These are phyloP conservation scores for Neoscelio sp. DNA, from an alignment of 2,888 invertebrate species.

Conservation along the genomic window DNA sequence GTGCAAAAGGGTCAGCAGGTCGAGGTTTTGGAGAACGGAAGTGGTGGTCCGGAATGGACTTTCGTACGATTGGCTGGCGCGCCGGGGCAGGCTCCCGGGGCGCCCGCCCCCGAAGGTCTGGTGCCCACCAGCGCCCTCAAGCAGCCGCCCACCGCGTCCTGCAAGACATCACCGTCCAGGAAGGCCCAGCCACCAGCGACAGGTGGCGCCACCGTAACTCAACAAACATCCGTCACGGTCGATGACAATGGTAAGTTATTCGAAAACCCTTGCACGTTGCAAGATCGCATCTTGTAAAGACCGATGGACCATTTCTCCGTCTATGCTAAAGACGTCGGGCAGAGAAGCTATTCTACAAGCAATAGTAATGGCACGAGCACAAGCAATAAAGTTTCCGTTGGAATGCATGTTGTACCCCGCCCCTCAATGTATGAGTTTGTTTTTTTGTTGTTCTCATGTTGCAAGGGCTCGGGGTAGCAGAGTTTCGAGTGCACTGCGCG, in stretches of 20 bases:
- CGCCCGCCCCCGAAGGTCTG: constrained; percentile 89
- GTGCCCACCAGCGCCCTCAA: constrained; percentile 92
- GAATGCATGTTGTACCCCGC: too few relatives aligned
- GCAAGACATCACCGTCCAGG: constrained; percentile 85
- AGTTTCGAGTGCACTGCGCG: too few relatives aligned
- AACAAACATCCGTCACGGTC: constrained; percentile 75
- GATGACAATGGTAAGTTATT: constrained; percentile 82
- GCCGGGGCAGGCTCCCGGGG: constrained; percentile 82
- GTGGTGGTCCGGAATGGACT: constrained; percentile 82
- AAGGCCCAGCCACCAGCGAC: constrained; percentile 75
- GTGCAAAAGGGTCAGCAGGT: constrained; percentile 97
- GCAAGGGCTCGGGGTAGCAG: too few relatives aligned
- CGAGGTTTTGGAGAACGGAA: constrained; percentile 92
- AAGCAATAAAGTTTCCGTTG: too few relatives aligned
- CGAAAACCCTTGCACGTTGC: too few relatives aligned
- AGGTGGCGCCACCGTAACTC: constrained; percentile 71
- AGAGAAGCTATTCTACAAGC: too few relatives aligned
- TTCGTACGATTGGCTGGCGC: constrained; percentile 84
- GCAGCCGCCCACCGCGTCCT: constrained; percentile 87
- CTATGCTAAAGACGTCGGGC: too few relatives aligned
- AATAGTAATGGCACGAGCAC: too few relatives aligned
- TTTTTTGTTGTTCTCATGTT: too few relatives aligned
- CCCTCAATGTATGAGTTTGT: too few relatives aligned
- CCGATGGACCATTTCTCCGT: too few relatives aligned
- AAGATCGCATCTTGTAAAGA: too few relatives aligned